Evolutionary conservation across 2,113 vertebrate species (phyloP).

Genomic region (Tetrao urogallus): DNA sequence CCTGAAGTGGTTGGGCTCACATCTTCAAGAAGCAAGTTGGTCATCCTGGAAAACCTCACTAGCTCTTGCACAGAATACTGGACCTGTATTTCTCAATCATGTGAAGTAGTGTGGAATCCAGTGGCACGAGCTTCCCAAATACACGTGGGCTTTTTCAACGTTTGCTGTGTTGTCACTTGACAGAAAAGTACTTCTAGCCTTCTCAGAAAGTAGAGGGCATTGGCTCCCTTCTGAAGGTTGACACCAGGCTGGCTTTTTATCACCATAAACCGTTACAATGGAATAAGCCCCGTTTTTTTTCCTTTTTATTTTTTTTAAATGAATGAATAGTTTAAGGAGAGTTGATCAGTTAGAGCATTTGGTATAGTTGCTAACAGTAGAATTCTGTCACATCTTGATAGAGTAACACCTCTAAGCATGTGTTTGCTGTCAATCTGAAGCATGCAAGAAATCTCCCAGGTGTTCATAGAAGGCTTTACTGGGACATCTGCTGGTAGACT

Average conservation of each 20-base stretch:
- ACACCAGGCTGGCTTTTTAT: background rate
- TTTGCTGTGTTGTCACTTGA: background rate
- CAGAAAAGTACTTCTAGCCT: background rate
- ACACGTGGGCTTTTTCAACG: background rate
- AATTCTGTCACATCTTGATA: background rate
- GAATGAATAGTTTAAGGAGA: background rate
- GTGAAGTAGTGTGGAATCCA: background rate
- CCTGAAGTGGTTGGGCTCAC: background rate
- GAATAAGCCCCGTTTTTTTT: background rate
- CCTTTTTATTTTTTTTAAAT: no score
- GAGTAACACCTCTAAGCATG: background rate
- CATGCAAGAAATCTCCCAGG: background rate
- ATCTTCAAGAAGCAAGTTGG: background rate
- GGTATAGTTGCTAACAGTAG: background rate
- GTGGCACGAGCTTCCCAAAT: background rate
- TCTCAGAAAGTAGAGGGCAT: background rate
- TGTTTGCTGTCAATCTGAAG: background rate
- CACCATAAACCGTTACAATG: background rate
- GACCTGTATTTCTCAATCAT: background rate
- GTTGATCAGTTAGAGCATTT: background rate
- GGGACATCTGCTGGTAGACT: background rate
- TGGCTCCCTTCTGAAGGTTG: background rate
- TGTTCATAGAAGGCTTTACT: background rate
- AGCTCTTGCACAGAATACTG: background rate
- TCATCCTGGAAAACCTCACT: background rate